Percentiles rank a stretch among this genome's conserved stretches.
phyloP scores from a whole-genome alignment of 2,797 vertebrate genomes.

The Thalassophryne amazonica region DNA sequence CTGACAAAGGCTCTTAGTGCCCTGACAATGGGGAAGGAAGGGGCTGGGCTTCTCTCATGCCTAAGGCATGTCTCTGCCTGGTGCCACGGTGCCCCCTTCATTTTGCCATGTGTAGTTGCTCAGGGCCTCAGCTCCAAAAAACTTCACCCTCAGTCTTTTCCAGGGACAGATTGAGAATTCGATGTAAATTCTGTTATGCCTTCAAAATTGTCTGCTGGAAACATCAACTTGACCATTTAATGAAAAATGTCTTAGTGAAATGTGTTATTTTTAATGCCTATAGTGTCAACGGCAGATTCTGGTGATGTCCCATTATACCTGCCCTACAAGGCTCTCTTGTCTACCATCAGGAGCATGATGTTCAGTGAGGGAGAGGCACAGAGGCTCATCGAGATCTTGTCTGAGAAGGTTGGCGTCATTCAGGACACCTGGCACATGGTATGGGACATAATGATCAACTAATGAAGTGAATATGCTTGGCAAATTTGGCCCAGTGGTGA shows the following conservation, averaged over 20 bases:
- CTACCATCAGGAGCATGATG: conserved; percentile 86
- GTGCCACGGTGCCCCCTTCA: conserved; percentile 61
- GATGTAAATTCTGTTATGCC: background rate
- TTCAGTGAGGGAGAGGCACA: conserved; percentile 91
- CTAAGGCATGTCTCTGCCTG: conserved; percentile 68
- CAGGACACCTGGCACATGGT: conserved; percentile 95
- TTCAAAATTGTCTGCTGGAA: background rate
- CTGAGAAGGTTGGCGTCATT: conserved; percentile 84
- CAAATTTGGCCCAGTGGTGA: too few relatives aligned
- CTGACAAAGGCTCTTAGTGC: conserved; percentile 75
- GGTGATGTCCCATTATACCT: conserved; percentile 82
- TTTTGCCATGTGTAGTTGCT: conserved; percentile 38
- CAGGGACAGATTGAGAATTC: conserved; percentile 1
- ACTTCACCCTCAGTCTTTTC: conserved; percentile 18
- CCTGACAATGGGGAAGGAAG: conserved; percentile 58
- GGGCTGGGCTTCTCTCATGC: conserved; percentile 39
- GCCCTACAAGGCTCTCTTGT: conserved; percentile 89
- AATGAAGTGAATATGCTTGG: too few relatives aligned
- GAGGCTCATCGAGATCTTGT: conserved; percentile 90
- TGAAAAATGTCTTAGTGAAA: background rate
- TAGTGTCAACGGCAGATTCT: conserved; percentile 57
- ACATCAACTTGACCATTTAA: conserved; percentile 1
- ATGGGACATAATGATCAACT: conserved; percentile 15
- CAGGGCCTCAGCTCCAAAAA: conserved; percentile 1
- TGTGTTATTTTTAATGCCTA: background rate